Evolutionary conservation across 2,797 vertebrate species (phyloP).

Genomic region (Brachymystax lenok): DNA sequence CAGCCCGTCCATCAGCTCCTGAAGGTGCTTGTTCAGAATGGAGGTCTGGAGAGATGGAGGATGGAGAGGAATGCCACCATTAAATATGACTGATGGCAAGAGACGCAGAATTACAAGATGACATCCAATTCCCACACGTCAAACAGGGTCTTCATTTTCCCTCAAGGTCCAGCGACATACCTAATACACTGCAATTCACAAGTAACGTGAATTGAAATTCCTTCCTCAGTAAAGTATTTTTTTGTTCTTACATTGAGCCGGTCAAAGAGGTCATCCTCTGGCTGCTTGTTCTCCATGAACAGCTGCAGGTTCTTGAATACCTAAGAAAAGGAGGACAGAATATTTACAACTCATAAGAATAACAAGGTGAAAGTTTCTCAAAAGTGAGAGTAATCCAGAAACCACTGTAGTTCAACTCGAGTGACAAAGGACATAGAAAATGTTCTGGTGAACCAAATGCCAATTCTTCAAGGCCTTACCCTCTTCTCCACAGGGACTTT

Average conservation of each 20-base stretch:
- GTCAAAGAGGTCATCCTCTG: slow-evolving; percentile 97
- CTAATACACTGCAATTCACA: background rate
- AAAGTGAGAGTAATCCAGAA: background rate
- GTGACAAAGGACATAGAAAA: background rate
- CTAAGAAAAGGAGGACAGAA: slow-evolving; percentile 59
- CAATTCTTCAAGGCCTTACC: slow-evolving; percentile 71
- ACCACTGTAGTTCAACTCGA: background rate
- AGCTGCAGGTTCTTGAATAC: slow-evolving; percentile 98
- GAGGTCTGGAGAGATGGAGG: slow-evolving; percentile 73
- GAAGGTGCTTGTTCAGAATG: slow-evolving; percentile 90
- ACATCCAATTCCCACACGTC: background rate
- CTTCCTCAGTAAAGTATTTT: background rate
- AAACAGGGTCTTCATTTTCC: background rate
- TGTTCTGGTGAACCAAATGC: background rate
- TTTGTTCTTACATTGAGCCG: slow-evolving; percentile 88
- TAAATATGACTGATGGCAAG: background rate
- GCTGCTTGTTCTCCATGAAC: slow-evolving; percentile 98
- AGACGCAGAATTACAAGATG: background rate
- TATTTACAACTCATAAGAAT: background rate
- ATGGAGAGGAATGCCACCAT: slow-evolving; percentile 6
- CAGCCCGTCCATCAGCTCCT: slow-evolving; percentile 89
- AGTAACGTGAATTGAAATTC: background rate
- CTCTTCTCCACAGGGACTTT: slow-evolving; percentile 97
- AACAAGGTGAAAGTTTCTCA: background rate
- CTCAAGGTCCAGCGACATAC: background rate